A percentile compares a stretch with the other conserved stretches of the same genome.
Evolutionary conservation across 2,888 invertebrate genomes (phyloP).

Genomic region (Erpobdella octoculata): DNA sequence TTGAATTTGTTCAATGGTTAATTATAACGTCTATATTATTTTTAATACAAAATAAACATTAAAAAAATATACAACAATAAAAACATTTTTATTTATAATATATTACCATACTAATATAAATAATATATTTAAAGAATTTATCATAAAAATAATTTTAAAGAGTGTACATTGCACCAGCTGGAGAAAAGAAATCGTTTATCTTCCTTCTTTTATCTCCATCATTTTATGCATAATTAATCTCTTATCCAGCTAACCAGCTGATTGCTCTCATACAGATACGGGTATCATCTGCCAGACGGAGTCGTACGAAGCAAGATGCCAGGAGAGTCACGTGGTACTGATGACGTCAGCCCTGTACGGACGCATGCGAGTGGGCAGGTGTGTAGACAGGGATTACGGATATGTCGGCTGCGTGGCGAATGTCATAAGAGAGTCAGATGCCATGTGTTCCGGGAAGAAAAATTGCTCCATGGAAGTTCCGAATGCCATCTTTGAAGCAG

Average conservation of each 20-base stretch:
- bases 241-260: background rate
- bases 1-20: no score
- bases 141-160: no score
- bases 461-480: slow-evolving; percentile 24
- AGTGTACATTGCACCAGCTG: no score
- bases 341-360: slow-evolving; percentile 31
- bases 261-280: background rate
- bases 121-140: no score
- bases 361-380: slow-evolving; percentile 24
- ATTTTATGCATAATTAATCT: background rate
- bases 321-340: slow-evolving; percentile 25
- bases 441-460: slow-evolving; percentile 26
- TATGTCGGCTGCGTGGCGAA: slow-evolving; percentile 29
- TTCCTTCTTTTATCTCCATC: background rate
- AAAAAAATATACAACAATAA: no score
- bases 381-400: slow-evolving; percentile 31
- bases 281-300: slow-evolving; percentile 25
- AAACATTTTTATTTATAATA: no score
- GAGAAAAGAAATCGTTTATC: background rate
- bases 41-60: no score
- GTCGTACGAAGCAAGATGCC: slow-evolving; percentile 21
- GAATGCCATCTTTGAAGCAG: slow-evolving; percentile 16
- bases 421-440: slow-evolving; percentile 27
- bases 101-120: no score
- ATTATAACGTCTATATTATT: no score